Base-by-base conservation (phyloP, 2,113 vertebrate genomes). In the Bombycilla garrulus region DNA sequence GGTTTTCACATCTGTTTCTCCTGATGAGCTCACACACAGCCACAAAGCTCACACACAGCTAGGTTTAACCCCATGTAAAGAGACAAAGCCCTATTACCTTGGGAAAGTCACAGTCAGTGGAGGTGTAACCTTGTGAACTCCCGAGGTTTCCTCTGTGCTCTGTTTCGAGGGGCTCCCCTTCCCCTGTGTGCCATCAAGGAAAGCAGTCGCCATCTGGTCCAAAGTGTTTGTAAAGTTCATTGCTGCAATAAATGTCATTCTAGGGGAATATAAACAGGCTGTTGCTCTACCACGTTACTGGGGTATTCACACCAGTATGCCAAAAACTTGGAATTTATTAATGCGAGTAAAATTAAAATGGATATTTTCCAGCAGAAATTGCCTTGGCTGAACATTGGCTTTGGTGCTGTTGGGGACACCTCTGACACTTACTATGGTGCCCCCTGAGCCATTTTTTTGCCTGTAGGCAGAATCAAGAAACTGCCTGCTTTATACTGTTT, bases 201-300 rank as follows among this genome's bases (percentile, higher is more conserved):
- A 31, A 54, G 47, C 2, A 1, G 24, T 57, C 0, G 0, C 81
- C 88, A 93, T 84, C 88, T 93, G 92, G 69, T 53, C 69, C 53
- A 21, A 74, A 81, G 65, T 36, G n/a, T 78, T 77, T 72, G 84
- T 81, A 66, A 93, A 85, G 81, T 93, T 94, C 94, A 93, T 61
- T 0, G 0, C 33, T 66, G 90, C 79, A 85, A 31, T 93, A 90
- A 95, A 81, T 92, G 61, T 87, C 69, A 54, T 48, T 70, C 60
- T 70, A 22, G 64, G 65, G 50, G 33, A 78, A 77, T 28, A 69
- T 24, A 73, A 91, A 61, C 54, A 81, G 45, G 44, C 50, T 72
- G 40, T 28, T 81, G 17, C 45, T 50, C 58, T 61, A 1, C 45
- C 92, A 50, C 31, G 8, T 57, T 86, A 31, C 54, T 70, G 33